Evolutionary conservation across 2,797 vertebrate species (phyloP).

Genomic region (Pantherophis alleghaniensis): DNA sequence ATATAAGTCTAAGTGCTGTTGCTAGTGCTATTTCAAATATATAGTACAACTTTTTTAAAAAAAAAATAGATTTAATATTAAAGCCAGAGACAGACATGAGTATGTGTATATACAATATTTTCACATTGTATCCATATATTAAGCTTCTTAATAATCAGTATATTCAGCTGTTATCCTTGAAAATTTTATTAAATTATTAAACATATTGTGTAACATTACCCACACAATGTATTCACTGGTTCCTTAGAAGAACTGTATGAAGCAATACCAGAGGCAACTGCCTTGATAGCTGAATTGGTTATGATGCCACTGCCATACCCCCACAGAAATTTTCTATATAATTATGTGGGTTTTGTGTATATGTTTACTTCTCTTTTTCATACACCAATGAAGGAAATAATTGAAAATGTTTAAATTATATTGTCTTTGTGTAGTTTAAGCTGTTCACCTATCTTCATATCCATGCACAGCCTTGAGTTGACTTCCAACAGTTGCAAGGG

Average conservation of each 20-base stretch:
- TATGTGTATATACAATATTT: not conserved
- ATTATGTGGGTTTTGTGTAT: not conserved
- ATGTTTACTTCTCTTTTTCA: not conserved
- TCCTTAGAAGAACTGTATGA: no score
- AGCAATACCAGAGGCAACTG: not conserved
- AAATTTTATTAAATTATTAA: not conserved
- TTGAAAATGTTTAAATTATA: not conserved
- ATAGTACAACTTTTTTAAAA: not conserved
- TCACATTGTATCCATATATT: not conserved
- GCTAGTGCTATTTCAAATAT: not conserved
- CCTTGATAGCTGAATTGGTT: not conserved
- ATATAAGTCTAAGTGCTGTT: no score
- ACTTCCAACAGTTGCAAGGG: not conserved
- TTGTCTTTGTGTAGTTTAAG: not conserved
- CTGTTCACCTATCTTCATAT: not conserved
- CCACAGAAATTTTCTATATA: not conserved
- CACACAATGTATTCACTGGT: not conserved
- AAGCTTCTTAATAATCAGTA: not conserved
- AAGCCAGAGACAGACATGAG: not conserved
- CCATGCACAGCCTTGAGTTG: not conserved
- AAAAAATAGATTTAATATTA: not conserved
- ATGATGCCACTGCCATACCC: not conserved
- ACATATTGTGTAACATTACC: not conserved
- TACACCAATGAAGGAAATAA: not conserved
- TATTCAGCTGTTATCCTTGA: not conserved